Conservation (phyloP, 1,140 invertebrate genomes). For the Cydia fagiglandana region DNA sequence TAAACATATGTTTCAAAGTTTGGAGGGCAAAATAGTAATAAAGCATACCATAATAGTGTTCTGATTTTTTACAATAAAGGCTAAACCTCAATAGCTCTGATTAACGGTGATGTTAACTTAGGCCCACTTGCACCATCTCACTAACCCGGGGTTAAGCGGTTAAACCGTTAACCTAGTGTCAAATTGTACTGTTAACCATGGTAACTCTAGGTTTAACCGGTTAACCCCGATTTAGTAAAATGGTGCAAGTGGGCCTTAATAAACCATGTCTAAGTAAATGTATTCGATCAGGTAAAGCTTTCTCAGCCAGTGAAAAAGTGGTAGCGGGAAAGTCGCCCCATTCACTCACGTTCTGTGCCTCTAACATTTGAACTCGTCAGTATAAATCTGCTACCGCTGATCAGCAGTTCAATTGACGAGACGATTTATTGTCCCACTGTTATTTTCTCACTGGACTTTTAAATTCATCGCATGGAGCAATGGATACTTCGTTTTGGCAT, state of each 20-base stretch:
- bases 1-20: no score
- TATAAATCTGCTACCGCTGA: conserved; percentile 30
- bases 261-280: conserved; percentile 14
- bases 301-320: conserved; percentile 19
- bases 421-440: conserved; percentile 29
- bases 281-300: conserved; percentile 8
- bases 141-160: no score
- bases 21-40: background rate
- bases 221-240: no score
- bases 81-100: background rate
- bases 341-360: conserved; percentile 28
- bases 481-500: background rate
- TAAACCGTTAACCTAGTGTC: no score
- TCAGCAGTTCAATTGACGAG: conserved; percentile 29
- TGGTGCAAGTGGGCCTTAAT: no score
- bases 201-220: no score
- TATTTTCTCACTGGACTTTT: conserved; percentile 18
- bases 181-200: no score
- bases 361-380: conserved; percentile 31
- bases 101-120: background rate
- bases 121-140: no score
- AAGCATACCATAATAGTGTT: background rate
- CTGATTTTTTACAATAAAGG: background rate
- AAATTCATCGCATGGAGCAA: background rate
- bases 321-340: conserved; percentile 26